Conservation (phyloP, 2,888 invertebrate species). For the Cepaea hortensis region DNA sequence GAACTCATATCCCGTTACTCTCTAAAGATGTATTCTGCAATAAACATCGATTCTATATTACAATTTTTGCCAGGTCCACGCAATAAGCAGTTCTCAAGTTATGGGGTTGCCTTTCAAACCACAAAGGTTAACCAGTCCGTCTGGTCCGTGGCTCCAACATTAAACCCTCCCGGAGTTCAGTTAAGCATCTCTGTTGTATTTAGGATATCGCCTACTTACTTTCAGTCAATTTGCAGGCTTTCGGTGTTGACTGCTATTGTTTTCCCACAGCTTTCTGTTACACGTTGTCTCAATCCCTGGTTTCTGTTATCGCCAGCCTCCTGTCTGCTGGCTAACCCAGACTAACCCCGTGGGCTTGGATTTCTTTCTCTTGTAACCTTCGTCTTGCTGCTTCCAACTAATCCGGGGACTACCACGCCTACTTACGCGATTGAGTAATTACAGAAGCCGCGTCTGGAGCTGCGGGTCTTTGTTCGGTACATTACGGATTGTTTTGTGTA, state of each 20-base stretch:
- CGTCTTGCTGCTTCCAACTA: background rate
- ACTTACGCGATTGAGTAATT: background rate
- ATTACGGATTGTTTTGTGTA: no score
- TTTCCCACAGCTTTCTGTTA: background rate
- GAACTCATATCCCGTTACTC: no score
- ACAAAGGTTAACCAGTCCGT: conserved; percentile 11
- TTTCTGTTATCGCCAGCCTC: background rate
- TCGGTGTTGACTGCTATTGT: background rate
- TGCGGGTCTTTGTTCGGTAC: background rate
- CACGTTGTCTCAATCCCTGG: background rate
- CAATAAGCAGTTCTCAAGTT: background rate
- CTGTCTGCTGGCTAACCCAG: background rate
- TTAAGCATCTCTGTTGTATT: conserved; percentile 17
- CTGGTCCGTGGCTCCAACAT: background rate
- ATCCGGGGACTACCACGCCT: no score
- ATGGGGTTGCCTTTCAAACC: background rate
- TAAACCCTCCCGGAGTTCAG: background rate
- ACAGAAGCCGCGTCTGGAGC: background rate
- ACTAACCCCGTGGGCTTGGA: no score
- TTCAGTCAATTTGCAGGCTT: conserved; percentile 7
- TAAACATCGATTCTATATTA: no score
- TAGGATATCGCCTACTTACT: conserved; percentile 1
- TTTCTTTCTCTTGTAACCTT: background rate
- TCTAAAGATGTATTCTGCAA: no score
- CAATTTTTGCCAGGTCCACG: no score